phyloP scores from a whole-genome alignment of 2,888 invertebrate genomes.

The Epinotia ramella region DNA sequence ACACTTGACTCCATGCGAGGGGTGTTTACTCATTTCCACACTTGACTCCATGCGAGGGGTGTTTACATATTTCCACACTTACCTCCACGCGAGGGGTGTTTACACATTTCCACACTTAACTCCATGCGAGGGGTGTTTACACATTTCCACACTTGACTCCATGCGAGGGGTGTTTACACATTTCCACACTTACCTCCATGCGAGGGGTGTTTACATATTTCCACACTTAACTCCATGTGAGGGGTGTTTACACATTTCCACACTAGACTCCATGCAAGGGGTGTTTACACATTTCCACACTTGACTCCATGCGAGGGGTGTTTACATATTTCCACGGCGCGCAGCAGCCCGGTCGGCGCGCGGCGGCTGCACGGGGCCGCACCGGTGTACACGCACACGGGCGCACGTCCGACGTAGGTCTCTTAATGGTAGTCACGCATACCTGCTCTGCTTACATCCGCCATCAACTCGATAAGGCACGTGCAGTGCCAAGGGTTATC shows the following conservation, averaged over 20 bases:
- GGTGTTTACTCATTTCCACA: not conserved
- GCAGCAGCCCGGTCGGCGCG: too few species aligned
- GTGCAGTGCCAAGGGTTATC: conserved; percentile 15
- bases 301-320: too few species aligned
- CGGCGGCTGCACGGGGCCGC: too few species aligned
- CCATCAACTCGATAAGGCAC: not conserved
- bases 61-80: not conserved
- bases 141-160: not conserved
- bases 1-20: not conserved
- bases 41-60: not conserved
- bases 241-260: too few species aligned
- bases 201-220: too few species aligned
- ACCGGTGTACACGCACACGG: too few species aligned
- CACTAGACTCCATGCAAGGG: too few species aligned
- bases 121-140: not conserved
- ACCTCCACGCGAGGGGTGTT: too few species aligned
- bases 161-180: not conserved
- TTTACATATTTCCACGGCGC: too few species aligned
- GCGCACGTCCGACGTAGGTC: too few species aligned
- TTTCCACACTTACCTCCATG: not conserved
- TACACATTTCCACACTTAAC: not conserved
- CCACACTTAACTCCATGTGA: too few species aligned
- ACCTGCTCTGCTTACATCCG: not conserved
- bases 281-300: too few species aligned
- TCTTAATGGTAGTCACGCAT: not conserved